phyloP scores from a whole-genome alignment of 2,113 vertebrate species.

The Gobiocypris rarus region DNA sequence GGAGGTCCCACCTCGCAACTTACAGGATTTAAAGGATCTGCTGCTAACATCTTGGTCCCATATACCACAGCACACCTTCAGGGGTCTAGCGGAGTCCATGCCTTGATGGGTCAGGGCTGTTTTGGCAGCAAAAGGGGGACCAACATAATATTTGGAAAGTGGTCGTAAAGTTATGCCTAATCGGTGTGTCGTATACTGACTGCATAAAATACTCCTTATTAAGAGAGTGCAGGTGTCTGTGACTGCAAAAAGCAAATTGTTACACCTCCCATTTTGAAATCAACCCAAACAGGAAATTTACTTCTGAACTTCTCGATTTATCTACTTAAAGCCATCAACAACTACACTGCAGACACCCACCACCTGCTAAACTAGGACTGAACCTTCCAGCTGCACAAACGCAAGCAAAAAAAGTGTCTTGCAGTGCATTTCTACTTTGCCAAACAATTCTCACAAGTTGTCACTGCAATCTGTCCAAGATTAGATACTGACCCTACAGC shows the following conservation, averaged over 20 bases:
- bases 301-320: constrained; percentile 13
- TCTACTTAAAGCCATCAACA: constrained; percentile 1
- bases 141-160: no score
- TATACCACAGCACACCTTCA: no score
- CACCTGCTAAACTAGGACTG: not conserved
- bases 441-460: not conserved
- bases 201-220: not conserved
- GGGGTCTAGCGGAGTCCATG: no score
- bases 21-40: no score
- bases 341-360: not conserved
- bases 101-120: no score
- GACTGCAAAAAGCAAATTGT: not conserved
- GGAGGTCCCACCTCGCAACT: no score
- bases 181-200: no score
- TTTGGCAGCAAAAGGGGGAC: no score
- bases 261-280: not conserved
- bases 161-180: no score
- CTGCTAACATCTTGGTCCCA: no score
- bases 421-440: not conserved
- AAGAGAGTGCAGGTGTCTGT: not conserved
- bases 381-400: not conserved
- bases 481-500: not conserved
- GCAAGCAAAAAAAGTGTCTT: not conserved
- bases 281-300: not conserved
- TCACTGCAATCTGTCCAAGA: not conserved